Percentiles rank a stretch among this genome's conserved stretches.
phyloP scores from a whole-genome alignment of 92 coral and sea anemone species.

The Nematostella vectensis region DNA sequence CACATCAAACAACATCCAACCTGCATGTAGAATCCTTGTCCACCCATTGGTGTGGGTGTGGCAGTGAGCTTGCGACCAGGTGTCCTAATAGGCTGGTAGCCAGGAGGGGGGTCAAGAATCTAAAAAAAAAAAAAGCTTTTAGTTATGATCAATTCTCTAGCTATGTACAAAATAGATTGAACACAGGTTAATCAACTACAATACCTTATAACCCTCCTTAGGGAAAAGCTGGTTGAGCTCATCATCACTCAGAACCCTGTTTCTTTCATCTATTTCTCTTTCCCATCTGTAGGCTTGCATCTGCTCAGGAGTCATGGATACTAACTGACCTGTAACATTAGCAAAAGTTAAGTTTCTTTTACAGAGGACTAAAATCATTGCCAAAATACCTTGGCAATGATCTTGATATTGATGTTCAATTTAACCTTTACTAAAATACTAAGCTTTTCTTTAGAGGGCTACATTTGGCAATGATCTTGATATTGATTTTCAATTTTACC shows the following conservation, averaged over 20 bases:
- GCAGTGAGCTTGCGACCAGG: constrained; percentile 96
- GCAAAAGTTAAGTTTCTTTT: not conserved
- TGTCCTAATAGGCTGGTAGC: constrained; percentile 94
- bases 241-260: constrained; percentile 87
- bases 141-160: no score
- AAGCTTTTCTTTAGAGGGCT: no score
- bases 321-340: constrained; percentile 55
- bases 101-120: constrained; percentile 97
- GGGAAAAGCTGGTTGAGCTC: constrained; percentile 92
- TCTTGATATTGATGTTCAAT: not conserved
- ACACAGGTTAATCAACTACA: no score
- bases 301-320: constrained; percentile 98
- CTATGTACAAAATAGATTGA: no score
- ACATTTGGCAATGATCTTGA: not conserved
- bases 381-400: not conserved
- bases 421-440: no score
- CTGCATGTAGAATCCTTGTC: constrained; percentile 92
- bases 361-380: not conserved
- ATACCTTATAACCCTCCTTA: constrained; percentile 98
- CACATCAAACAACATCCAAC: no score
- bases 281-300: constrained; percentile 99
- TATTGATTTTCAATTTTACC: not conserved
- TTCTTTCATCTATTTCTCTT: constrained; percentile 95
- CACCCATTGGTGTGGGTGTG: constrained; percentile 95
- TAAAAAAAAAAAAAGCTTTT: constrained; percentile 8